phyloP scores from a whole-genome alignment of 2,797 vertebrate species.

The Myotis planiceps region DNA sequence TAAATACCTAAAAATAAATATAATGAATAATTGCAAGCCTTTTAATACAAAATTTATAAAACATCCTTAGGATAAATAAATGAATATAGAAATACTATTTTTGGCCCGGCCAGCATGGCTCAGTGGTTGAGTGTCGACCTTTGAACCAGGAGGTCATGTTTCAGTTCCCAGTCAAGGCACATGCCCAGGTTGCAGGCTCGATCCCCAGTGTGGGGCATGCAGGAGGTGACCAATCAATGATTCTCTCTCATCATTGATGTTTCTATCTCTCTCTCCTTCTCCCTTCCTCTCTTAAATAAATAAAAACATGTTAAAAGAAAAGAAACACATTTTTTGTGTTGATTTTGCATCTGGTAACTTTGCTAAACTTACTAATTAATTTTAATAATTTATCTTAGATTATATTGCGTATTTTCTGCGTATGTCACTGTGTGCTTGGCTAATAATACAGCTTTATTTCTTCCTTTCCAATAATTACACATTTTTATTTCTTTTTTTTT shows the following conservation, averaged over 20 bases:
- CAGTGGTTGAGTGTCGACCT: too few species aligned
- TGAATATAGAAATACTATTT: background rate
- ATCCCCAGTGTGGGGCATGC: too few species aligned
- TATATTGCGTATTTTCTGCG: background rate
- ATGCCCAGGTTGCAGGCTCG: too few species aligned
- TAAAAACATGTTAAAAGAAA: too few species aligned
- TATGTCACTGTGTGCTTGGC: background rate
- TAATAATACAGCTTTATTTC: background rate
- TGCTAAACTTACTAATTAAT: background rate
- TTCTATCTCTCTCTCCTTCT: too few species aligned
- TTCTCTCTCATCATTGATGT: too few species aligned
- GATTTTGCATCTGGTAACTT: background rate
- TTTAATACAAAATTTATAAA: background rate
- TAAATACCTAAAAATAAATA: background rate
- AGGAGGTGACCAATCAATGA: too few species aligned
- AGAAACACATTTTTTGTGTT: background rate
- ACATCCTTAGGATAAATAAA: background rate
- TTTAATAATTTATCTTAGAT: background rate
- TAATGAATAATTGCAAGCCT: background rate
- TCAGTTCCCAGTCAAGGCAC: too few species aligned
- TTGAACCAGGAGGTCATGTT: too few species aligned
- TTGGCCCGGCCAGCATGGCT: too few species aligned
- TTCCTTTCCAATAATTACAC: background rate
- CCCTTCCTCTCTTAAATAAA: too few species aligned
- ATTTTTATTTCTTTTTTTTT: background rate